A percentile compares a stretch with the other conserved stretches of the same genome.
Conservation (phyloP, 2,888 invertebrate species). For the Trachelus tabidus region DNA sequence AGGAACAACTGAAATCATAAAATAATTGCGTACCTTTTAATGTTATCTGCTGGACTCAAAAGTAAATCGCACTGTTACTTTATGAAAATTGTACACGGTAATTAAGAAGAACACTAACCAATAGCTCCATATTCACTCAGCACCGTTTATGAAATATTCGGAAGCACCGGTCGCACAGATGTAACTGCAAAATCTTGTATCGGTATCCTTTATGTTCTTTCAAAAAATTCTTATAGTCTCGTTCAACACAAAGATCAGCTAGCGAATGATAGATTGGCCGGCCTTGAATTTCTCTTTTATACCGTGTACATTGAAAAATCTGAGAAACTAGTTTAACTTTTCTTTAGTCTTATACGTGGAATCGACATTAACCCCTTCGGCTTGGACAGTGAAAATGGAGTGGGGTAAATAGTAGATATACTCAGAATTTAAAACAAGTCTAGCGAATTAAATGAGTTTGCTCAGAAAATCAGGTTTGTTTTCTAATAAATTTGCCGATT, state of each 20-base stretch:
- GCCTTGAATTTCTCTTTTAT: constrained; percentile 65
- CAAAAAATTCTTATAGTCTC: not conserved
- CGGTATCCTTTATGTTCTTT: not conserved
- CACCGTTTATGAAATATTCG: not conserved
- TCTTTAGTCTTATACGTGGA: constrained; percentile 49
- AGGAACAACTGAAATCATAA: constrained; percentile 50
- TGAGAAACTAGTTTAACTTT: constrained; percentile 63
- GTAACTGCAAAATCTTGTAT: not conserved
- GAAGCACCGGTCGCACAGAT: not conserved
- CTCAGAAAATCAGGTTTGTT: not conserved
- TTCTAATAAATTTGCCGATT: not conserved
- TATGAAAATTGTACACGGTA: not conserved
- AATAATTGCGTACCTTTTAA: not conserved
- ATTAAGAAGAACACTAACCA: constrained; percentile 45
- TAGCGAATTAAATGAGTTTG: not conserved
- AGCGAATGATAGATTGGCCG: constrained; percentile 56
- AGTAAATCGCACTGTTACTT: not conserved
- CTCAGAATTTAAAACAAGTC: not conserved
- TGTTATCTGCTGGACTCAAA: not conserved
- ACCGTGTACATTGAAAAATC: constrained; percentile 56
- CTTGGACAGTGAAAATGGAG: constrained; percentile 42
- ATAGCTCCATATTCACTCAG: constrained; percentile 45
- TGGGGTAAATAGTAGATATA: not conserved
- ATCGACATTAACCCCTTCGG: constrained; percentile 24
- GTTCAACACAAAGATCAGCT: constrained; percentile 33